phyloP scores from a whole-genome alignment of 2,797 vertebrate genomes.

The Choloepus didactylus region DNA sequence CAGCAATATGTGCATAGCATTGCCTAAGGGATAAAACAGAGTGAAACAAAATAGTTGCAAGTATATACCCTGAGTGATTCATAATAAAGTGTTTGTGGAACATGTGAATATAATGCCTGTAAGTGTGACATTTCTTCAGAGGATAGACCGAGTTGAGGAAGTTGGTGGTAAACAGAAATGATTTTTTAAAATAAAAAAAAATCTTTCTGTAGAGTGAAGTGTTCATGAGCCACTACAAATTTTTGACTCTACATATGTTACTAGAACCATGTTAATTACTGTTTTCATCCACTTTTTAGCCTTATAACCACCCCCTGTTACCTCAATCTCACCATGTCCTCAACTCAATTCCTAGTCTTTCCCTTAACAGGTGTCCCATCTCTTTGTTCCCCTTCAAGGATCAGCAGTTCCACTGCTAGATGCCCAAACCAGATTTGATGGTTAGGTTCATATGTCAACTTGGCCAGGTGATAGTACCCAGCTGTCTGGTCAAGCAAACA shows the following conservation, averaged over 20 bases:
- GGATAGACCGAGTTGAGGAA: constrained; percentile 56
- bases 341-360: neutral
- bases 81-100: constrained; percentile 62
- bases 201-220: constrained; percentile 9
- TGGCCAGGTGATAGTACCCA: too few species aligned
- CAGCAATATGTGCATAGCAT: neutral
- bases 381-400: neutral
- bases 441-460: too few species aligned
- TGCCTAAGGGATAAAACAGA: constrained; percentile 52
- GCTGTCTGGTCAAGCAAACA: too few species aligned
- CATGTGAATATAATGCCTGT: constrained; percentile 62
- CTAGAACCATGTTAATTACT: neutral
- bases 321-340: neutral
- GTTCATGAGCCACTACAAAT: constrained; percentile 23
- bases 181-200: constrained; percentile 44
- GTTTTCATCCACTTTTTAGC: neutral
- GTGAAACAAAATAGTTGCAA: constrained; percentile 70
- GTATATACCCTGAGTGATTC: constrained; percentile 53
- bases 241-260: neutral
- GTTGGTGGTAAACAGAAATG: constrained; percentile 62
- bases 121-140: constrained; percentile 76
- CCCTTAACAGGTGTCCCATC: neutral
- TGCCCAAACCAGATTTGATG: neutral
- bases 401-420: neutral
- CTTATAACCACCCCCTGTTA: neutral